Conservation (phyloP, 2,113 vertebrate genomes). For the Aviceda subcristata region DNA sequence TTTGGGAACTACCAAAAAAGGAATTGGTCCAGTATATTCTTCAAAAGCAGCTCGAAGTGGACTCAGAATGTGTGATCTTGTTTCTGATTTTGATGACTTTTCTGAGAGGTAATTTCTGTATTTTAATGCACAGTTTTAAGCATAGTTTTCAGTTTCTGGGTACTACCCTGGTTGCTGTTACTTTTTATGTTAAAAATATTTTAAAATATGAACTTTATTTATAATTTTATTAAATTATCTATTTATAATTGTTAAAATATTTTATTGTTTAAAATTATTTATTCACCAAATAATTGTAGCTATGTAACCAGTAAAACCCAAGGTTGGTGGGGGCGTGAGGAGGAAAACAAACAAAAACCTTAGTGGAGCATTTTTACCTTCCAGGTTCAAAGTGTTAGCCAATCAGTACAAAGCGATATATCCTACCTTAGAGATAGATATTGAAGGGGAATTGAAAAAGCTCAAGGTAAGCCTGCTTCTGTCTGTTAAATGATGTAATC, state of each 20-base stretch:
- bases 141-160: background rate
- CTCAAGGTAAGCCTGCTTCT: constrained; percentile 82
- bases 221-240: background rate
- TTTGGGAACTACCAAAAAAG: constrained; percentile 97
- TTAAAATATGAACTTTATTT: background rate
- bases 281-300: background rate
- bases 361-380: constrained; percentile 22
- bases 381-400: constrained; percentile 92
- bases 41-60: constrained; percentile 95
- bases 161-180: background rate
- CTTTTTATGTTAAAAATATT: background rate
- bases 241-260: background rate
- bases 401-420: constrained; percentile 94
- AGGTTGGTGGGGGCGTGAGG: background rate
- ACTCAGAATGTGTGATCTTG: constrained; percentile 95
- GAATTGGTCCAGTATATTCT: constrained; percentile 96
- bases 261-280: background rate
- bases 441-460: constrained; percentile 89
- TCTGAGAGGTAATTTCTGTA: constrained; percentile 85
- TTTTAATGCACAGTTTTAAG: background rate
- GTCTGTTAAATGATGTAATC: background rate
- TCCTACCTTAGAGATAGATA: constrained; percentile 90
- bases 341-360: background rate
- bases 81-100: constrained; percentile 93
- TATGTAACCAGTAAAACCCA: background rate